These are phyloP conservation scores for Pluvialis apricaria DNA, from an alignment of 2,113 vertebrate species.

Conservation along the genomic window DNA sequence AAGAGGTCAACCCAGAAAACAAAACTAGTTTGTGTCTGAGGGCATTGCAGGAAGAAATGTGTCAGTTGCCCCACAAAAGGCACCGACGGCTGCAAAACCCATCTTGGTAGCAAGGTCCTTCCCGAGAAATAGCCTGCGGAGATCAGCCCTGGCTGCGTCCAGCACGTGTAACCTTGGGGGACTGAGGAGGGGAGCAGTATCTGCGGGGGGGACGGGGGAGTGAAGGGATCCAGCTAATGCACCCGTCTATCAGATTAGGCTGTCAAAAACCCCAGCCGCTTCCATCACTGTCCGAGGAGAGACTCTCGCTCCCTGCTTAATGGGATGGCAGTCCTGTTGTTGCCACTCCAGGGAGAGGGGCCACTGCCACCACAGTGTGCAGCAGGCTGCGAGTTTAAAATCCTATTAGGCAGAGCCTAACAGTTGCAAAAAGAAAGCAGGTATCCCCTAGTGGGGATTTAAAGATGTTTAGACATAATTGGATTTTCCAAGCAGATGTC, in stretches of 20 bases:
- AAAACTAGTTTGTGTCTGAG: not conserved
- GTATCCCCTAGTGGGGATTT: conserved; percentile 82
- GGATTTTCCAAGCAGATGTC: conserved; percentile 89
- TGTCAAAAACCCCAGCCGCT: conserved; percentile 48
- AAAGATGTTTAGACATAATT: conserved; percentile 82
- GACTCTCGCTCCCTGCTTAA: conserved; percentile 32
- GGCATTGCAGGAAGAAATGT: not conserved
- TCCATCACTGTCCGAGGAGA: conserved; percentile 65
- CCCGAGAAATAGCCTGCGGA: not conserved
- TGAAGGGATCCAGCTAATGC: conserved; percentile 46
- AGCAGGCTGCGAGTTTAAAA: conserved; percentile 78
- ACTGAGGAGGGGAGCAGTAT: not conserved
- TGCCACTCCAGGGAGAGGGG: conserved; percentile 62
- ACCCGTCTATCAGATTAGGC: conserved; percentile 55
- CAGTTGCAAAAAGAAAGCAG: conserved; percentile 85
- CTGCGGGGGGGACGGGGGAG: not conserved
- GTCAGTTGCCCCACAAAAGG: not conserved
- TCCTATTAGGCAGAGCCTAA: conserved; percentile 86
- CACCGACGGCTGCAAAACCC: not conserved
- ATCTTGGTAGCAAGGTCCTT: not conserved
- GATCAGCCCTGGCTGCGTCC: not conserved
- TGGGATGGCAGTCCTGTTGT: conserved; percentile 38
- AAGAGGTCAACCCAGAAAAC: not conserved
- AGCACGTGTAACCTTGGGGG: not conserved
- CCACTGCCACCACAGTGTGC: conserved; percentile 34